Percentiles rank a stretch among this genome's conserved stretches.
phyloP scores from a whole-genome alignment of 2,888 invertebrate species.

The Lissocephala sabroskyi region DNA sequence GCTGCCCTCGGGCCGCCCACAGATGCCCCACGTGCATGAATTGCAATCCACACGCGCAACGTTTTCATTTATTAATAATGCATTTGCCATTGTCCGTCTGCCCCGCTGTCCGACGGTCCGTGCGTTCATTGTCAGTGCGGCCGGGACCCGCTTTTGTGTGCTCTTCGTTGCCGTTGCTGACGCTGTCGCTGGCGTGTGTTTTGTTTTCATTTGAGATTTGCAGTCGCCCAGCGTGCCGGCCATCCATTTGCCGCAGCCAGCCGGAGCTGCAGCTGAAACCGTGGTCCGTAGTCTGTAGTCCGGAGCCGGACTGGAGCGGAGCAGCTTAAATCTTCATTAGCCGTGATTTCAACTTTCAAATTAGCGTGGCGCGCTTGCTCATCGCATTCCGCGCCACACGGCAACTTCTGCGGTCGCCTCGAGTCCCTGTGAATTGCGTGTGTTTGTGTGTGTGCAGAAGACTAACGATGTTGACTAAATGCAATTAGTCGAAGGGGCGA shows the following conservation, averaged over 20 bases:
- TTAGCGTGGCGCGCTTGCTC: conserved; percentile 20
- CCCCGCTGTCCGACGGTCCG: not conserved
- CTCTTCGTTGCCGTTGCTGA: conserved; percentile 16
- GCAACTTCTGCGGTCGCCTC: too few species aligned
- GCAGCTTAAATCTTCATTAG: conserved; percentile 52
- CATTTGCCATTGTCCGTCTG: conserved; percentile 29
- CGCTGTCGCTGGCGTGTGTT: conserved; percentile 24
- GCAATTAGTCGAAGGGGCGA: not conserved
- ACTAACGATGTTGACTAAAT: not conserved
- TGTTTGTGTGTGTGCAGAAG: not conserved
- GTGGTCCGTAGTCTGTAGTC: conserved; percentile 12
- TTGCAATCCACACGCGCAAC: conserved; percentile 40
- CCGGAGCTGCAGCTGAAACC: conserved; percentile 6
- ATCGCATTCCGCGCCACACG: not conserved
- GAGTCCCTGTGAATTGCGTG: not conserved
- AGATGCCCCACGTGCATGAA: conserved; percentile 28
- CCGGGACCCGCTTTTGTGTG: conserved; percentile 3
- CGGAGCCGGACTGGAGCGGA: conserved; percentile 13
- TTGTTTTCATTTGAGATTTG: conserved; percentile 43
- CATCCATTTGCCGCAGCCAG: conserved; percentile 1
- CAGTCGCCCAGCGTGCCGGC: conserved; percentile 8
- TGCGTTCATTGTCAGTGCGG: not conserved
- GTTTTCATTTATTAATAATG: conserved; percentile 48
- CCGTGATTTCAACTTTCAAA: conserved; percentile 41
- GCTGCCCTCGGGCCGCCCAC: not conserved